Conservation (phyloP, 2,113 vertebrate genomes). For the Pituophis catenifer region DNA sequence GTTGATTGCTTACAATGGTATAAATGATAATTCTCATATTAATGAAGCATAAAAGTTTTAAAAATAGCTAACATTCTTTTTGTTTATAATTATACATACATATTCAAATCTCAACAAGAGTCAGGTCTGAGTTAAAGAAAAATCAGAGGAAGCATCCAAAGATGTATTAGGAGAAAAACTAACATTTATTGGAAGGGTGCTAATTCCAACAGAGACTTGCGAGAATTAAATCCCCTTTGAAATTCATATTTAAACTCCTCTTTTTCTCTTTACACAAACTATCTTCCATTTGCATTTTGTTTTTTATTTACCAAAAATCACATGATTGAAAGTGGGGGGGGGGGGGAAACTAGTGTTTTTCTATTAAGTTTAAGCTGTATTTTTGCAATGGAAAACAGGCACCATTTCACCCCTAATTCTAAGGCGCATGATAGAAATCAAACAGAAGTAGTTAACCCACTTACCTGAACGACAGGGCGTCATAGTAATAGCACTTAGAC, state of each 20-base stretch:
- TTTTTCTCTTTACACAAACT: not conserved
- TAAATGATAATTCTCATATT: not conserved
- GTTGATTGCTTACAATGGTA: not conserved
- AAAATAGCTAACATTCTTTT: not conserved
- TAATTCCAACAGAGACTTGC: not conserved
- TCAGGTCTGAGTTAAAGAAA: not conserved
- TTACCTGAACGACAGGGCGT: accelerated
- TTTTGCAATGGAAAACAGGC: not conserved
- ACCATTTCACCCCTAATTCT: not conserved
- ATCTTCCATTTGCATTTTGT: not conserved
- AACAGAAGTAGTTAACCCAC: not conserved
- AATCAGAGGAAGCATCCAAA: not conserved
- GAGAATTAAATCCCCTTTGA: not conserved
- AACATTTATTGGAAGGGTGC: not conserved
- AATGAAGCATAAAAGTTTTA: not conserved
- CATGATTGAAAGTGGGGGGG: not conserved
- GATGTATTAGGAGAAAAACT: not conserved
- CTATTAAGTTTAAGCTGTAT: not conserved
- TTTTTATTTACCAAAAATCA: not conserved
- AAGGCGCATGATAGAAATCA: not conserved
- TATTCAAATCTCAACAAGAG: not conserved
- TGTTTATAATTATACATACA: not conserved
- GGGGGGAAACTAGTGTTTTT: not conserved
- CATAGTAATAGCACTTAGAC: no score
- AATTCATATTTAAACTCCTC: not conserved